These are phyloP conservation scores for Tetanocera ferruginea DNA, from an alignment of 2,888 invertebrate species.

Conservation along the genomic window DNA sequence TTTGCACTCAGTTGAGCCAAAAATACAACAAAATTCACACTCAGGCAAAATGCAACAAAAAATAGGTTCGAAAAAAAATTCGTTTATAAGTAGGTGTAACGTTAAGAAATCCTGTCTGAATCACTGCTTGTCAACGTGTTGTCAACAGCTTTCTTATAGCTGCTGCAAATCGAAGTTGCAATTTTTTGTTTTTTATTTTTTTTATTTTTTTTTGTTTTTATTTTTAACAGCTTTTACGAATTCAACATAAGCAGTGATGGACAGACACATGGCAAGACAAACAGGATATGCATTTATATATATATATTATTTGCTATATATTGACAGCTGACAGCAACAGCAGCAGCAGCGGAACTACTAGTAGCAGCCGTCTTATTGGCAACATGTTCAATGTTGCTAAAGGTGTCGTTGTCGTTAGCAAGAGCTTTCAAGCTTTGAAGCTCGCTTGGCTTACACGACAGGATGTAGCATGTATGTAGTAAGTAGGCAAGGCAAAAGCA, in stretches of 20 bases:
- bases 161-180: neutral
- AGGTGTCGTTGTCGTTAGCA: constrained; percentile 20
- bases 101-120: constrained; percentile 36
- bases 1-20: constrained; percentile 6
- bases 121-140: constrained; percentile 40
- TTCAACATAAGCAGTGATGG: neutral
- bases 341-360: neutral
- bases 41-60: neutral
- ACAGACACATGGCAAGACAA: neutral
- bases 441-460: neutral
- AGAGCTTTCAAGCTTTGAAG: neutral
- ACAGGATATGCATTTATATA: constrained; percentile 19
- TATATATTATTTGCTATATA: neutral
- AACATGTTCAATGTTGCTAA: neutral
- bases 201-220: neutral
- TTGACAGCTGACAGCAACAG: constrained; percentile 28
- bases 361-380: neutral
- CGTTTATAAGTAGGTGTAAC: neutral
- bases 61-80: neutral
- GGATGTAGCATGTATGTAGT: too few species aligned
- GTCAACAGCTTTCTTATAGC: constrained; percentile 33
- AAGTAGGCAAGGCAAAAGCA: neutral
- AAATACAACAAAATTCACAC: neutral
- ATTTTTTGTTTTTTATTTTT: too few species aligned
- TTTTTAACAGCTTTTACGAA: neutral